Evolutionary conservation across 2,888 invertebrate species (phyloP).

Genomic region (Lithophane socia): DNA sequence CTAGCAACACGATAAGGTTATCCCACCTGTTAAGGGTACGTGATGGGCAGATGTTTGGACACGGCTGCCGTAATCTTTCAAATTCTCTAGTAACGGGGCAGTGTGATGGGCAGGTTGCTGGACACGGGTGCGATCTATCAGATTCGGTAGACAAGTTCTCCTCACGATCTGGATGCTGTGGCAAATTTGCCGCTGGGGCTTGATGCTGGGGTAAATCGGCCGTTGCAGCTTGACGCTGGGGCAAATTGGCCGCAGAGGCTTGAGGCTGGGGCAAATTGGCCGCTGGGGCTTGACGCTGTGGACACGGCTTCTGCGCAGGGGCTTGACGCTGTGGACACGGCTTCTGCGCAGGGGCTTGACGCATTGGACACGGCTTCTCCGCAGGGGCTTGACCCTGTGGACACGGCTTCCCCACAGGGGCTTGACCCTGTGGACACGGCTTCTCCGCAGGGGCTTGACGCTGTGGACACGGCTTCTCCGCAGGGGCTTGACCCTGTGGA

Average conservation of each 20-base stretch:
- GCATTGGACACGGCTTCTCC: too few species aligned
- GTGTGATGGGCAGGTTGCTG: background rate
- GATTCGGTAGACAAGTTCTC: background rate
- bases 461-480: too few species aligned
- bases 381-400: too few species aligned
- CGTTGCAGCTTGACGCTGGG: too few species aligned
- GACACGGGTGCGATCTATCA: conserved; percentile 20
- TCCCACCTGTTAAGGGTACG: conserved; percentile 64
- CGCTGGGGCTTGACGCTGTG: too few species aligned
- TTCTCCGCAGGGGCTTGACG: too few species aligned
- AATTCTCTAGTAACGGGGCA: conserved; percentile 5
- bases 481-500: too few species aligned
- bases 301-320: too few species aligned
- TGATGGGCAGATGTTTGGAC: conserved; percentile 2
- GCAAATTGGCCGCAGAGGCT: background rate
- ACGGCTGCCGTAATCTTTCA: conserved; percentile 13
- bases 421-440: too few species aligned
- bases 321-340: too few species aligned
- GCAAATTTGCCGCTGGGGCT: background rate
- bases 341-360: too few species aligned
- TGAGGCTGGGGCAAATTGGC: background rate
- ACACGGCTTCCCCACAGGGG: too few species aligned
- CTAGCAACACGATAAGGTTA: conserved; percentile 69
- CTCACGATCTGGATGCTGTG: background rate
- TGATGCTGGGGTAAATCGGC: background rate